Evolutionary conservation across 2,113 vertebrate species (phyloP).

Genomic region (Phoxinus phoxinus): DNA sequence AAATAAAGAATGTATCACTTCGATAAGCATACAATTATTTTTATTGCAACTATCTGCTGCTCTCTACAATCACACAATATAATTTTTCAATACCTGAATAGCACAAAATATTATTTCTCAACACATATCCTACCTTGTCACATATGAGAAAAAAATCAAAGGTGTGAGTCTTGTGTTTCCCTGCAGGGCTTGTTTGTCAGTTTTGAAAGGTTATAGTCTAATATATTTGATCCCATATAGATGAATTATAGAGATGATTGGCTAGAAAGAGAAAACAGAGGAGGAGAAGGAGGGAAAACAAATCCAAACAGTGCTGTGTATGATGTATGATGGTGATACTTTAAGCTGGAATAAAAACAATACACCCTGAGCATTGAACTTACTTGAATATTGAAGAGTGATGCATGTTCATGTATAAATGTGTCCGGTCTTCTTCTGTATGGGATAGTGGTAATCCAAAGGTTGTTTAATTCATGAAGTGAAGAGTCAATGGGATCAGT

Average conservation of each 20-base stretch:
- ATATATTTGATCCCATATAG: not conserved
- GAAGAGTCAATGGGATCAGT: not conserved
- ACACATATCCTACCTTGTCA: not conserved
- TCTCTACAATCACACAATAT: not conserved
- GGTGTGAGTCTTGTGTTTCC: not conserved
- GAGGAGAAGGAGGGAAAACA: not conserved
- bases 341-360: not conserved
- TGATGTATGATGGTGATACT: no score
- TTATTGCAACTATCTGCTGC: not conserved
- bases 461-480: not conserved
- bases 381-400: not conserved
- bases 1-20: not conserved
- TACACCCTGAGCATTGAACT: not conserved
- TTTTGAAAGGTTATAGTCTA: not conserved
- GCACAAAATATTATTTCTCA: not conserved
- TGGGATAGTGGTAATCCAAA: not conserved
- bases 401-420: not conserved
- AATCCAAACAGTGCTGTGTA: not conserved
- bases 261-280: not conserved
- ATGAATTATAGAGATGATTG: not conserved
- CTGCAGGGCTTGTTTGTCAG: not conserved
- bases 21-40: not conserved
- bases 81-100: not conserved
- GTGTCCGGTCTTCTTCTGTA: not conserved
- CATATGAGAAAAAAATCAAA: not conserved